Base-by-base conservation (phyloP, 2,113 vertebrate genomes). In the Gymnarchus niloticus region DNA sequence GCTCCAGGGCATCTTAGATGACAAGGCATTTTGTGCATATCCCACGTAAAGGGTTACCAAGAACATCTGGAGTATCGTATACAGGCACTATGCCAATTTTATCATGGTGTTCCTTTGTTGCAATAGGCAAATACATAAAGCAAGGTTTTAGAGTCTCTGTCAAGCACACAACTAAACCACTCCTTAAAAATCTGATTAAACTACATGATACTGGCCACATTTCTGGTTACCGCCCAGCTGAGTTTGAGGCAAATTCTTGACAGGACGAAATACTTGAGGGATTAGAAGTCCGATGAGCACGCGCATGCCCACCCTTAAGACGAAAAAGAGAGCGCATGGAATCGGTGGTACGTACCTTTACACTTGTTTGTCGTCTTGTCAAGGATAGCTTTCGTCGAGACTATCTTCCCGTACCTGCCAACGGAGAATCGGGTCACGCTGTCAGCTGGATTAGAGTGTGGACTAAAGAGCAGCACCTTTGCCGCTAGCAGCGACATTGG, bases 321-420 rank as follows among this genome's bases (percentile, higher is more conserved):
- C 10, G 28, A 6, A 12, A 10, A 73, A 23, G 37, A 28, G 9
- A 73, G 5, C 56, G 28, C 21, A 46, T 37, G 44, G 19, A 84
- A 86, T 76, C 48, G 56, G 54, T 0, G 46, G 52, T 51, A 92
- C 93, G 86, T 94, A 99, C 98, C 98, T 99, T 99, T 99, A 95
- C 98, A 99, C 95, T 99, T 99, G 95, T 99, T 99, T 86, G 98
- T 99, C 61, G 98, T 98, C 93, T 99, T 99, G 94, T 99, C 98
- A 95, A 99, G 95, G 93, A 99, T 99, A 86, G 98, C 98, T 94
- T 99, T 99, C 0, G 98, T 99, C 88, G 98, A 99, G 85, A 99
- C 97, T 83, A 99, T 99, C 94, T 99, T 99, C 86, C 98, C 98
- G 89, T 99, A 99, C 94, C 98, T 99, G 90, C 1, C 87, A 92